These are phyloP conservation scores for Andrena bucephala DNA, from an alignment of 2,888 invertebrate genomes.

Conservation along the genomic window DNA sequence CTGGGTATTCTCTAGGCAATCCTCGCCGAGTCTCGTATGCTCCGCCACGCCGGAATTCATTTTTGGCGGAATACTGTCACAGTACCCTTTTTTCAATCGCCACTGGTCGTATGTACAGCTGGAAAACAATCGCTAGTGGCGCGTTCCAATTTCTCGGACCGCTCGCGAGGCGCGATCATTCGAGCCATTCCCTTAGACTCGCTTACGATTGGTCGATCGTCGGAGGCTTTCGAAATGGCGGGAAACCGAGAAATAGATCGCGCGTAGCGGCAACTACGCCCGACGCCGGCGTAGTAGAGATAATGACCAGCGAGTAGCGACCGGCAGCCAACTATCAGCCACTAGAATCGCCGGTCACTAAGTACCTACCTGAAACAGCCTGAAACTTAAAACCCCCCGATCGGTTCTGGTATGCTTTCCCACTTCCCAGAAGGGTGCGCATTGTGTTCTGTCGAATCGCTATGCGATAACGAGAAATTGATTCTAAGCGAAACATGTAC, in stretches of 20 bases:
- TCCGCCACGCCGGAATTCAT: constrained; percentile 78
- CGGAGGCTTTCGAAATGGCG: constrained; percentile 38
- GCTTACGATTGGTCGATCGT: constrained; percentile 52
- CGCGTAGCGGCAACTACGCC: not conserved
- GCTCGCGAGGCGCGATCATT: constrained; percentile 19
- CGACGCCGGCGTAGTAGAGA: too few species aligned
- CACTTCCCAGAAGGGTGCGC: too few species aligned
- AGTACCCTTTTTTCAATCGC: constrained; percentile 63
- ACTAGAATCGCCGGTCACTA: too few species aligned
- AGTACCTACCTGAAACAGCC: too few species aligned
- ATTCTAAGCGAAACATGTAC: not conserved
- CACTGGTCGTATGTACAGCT: constrained; percentile 38
- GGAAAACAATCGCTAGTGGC: constrained; percentile 49
- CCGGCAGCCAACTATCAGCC: too few species aligned
- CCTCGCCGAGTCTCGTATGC: constrained; percentile 65
- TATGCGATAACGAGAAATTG: not conserved
- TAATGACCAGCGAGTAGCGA: too few species aligned
- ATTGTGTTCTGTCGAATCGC: too few species aligned
- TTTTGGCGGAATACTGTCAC: constrained; percentile 77
- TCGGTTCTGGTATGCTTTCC: constrained; percentile 3
- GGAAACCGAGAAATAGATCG: constrained; percentile 50
- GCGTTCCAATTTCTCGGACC: constrained; percentile 55
- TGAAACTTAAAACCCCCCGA: not conserved
- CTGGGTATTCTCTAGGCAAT: constrained; percentile 67
- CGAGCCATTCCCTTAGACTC: constrained; percentile 16